These are phyloP conservation scores for Myiopsitta monachus DNA, from an alignment of 2,113 vertebrate genomes.

Conservation along the genomic window DNA sequence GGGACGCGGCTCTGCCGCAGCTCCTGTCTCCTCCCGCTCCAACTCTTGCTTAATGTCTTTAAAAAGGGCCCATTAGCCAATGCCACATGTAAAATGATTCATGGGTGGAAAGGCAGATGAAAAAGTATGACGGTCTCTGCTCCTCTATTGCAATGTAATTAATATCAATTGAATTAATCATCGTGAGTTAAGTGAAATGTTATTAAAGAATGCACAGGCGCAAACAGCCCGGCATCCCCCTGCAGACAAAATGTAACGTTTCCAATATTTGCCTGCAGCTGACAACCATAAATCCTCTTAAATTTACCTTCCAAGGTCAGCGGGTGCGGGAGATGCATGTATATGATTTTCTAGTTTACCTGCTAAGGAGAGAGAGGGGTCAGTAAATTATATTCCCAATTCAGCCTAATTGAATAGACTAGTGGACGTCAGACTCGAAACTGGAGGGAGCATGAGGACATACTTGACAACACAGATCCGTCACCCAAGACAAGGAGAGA, in stretches of 20 bases:
- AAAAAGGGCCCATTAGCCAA: conserved; percentile 38
- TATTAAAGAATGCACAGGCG: conserved; percentile 28
- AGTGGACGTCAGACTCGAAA: conserved; percentile 1
- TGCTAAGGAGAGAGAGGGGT: conserved; percentile 63
- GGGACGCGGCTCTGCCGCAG: background rate
- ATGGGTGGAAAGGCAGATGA: background rate
- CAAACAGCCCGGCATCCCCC: background rate
- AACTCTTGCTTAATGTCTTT: conserved; percentile 10
- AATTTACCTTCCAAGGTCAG: conserved; percentile 70
- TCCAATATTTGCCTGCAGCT: conserved; percentile 40
- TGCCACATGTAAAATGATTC: conserved; percentile 15
- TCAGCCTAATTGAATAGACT: conserved; percentile 64
- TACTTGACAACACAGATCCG: background rate
- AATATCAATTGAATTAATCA: conserved; percentile 58
- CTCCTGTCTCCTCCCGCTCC: background rate
- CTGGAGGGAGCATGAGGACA: conserved; percentile 27
- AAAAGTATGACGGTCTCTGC: conserved; percentile 27
- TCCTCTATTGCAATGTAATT: conserved; percentile 27
- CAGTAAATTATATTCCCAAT: conserved; percentile 53
- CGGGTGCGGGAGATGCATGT: conserved; percentile 54
- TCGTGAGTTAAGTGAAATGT: conserved; percentile 36
- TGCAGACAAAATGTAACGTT: background rate
- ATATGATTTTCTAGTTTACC: conserved; percentile 65
- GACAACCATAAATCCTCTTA: conserved; percentile 47
- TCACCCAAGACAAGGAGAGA: background rate